A percentile compares a stretch with the other conserved stretches of the same genome.
These are phyloP conservation scores for Nothoprocta pentlandii DNA, from an alignment of 2,113 vertebrate species.

Conservation along the genomic window DNA sequence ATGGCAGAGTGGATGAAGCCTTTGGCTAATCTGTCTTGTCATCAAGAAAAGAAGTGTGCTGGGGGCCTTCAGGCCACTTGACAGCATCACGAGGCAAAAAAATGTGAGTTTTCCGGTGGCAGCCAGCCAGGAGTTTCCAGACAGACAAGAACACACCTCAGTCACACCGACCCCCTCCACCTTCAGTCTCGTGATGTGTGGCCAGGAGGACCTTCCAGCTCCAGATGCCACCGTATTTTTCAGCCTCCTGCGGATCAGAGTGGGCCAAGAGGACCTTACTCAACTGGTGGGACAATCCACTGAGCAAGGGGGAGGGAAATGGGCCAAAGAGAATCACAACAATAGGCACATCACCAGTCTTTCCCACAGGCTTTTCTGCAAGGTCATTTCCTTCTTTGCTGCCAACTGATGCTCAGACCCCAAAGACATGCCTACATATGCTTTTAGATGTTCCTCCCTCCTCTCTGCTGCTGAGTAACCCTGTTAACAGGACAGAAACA, in stretches of 20 bases:
- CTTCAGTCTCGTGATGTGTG: neutral
- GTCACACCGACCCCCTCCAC: neutral
- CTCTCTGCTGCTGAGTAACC: fast-evolving
- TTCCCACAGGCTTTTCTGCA: neutral
- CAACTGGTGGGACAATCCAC: neutral
- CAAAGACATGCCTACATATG: neutral
- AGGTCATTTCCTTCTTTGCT: neutral
- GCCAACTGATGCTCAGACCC: neutral
- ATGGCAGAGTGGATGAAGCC: neutral
- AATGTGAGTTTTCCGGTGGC: constrained; percentile 34
- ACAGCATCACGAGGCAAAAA: neutral
- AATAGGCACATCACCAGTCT: neutral
- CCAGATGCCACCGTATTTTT: fast-evolving
- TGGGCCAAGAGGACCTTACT: neutral
- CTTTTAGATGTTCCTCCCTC: neutral
- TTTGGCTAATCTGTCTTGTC: neutral
- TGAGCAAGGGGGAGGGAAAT: neutral
- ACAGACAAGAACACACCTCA: neutral
- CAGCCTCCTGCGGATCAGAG: neutral
- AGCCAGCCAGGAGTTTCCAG: neutral
- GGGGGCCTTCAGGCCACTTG: neutral
- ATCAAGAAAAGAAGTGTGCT: neutral
- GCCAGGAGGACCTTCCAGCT: neutral
- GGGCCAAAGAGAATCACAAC: neutral
- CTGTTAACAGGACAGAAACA: neutral